Evolutionary conservation across 2,113 vertebrate genomes (phyloP), one percentile per base, ranked within the genome.

Genomic region (Oryzias woworae): DNA sequence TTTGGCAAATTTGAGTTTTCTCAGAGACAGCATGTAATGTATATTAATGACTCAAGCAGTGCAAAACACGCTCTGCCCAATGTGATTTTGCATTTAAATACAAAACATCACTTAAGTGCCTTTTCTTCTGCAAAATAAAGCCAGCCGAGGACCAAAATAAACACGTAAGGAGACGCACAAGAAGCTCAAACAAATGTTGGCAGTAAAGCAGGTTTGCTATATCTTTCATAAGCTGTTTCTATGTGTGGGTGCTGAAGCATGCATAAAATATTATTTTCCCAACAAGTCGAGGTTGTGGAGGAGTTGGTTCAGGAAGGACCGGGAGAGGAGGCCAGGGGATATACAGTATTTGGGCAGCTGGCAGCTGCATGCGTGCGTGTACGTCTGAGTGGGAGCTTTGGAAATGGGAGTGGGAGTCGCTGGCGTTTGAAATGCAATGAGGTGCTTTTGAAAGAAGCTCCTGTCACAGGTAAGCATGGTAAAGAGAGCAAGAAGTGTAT

Each of bases 391-490:
- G 82, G 90, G 91, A 91, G 87, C 85, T 75, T 67, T 88, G 68
- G 73, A 81, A 73, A 77, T 58, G 73, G 80, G 78, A 91, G 89
- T 86, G 65, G 86, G 83, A 88, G 87, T 92, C 83, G 75, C 84
- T 77, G 86, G 78, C 76, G 88, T 93, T 91, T 93, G 90, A 92
- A 93, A 92, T 92, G 93, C 92, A 93, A 74, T 89, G 90, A 93
- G 90, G 78, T 91, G 79, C 77, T 83, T 78, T 88, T 89, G 90
- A 91, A 91, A 90, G 90, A 90, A 88, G 93, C 88, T 89, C 77
- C 91, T 92, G 90, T 92, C 90, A 92, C 86, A 93, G 91, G 83
- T 85, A 91, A 88, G 89, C 75, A 78, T 74, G 82, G 70, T 82
- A 81, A 84, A 75, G 69, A 60, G 56, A 76, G 80, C 71, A 81